Evolutionary conservation across 2,888 invertebrate genomes (phyloP).

Genomic region (Arge pagana): DNA sequence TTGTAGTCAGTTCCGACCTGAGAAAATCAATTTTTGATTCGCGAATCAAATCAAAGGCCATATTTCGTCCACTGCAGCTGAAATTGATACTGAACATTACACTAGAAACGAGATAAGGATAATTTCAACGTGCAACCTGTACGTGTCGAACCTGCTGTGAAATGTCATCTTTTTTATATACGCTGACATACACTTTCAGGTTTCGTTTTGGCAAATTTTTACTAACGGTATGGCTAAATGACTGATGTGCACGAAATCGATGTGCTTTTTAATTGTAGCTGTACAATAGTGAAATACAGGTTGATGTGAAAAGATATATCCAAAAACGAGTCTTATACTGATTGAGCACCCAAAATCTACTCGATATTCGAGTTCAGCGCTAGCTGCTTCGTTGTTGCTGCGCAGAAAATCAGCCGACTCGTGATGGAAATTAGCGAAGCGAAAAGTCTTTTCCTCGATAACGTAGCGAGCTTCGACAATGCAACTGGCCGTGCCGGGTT

Average conservation of each 20-base stretch:
- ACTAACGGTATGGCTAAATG: conserved; percentile 5
- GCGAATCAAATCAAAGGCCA: too few relatives aligned
- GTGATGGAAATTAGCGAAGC: too few relatives aligned
- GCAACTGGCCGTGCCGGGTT: too few relatives aligned
- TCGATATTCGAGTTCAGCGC: too few relatives aligned
- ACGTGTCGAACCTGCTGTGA: conserved; percentile 2
- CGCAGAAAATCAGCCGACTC: too few relatives aligned
- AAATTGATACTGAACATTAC: neutral
- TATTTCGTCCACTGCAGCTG: too few relatives aligned
- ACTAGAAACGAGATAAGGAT: neutral
- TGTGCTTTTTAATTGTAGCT: conserved; percentile 14
- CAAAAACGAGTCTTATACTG: neutral
- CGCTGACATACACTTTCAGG: conserved; percentile 8
- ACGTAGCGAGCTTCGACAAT: too few relatives aligned
- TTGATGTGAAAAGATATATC: conserved; percentile 10
- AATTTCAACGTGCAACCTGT: conserved; percentile 5
- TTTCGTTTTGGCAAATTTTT: neutral
- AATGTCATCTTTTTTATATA: conserved; percentile 4
- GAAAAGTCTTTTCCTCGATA: too few relatives aligned
- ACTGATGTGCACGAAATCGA: conserved; percentile 12
- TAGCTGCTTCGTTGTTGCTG: too few relatives aligned
- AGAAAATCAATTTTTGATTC: too few relatives aligned
- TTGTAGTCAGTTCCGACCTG: too few relatives aligned
- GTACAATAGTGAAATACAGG: conserved; percentile 17
- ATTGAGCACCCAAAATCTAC: too few relatives aligned